Evolutionary conservation across 2,113 vertebrate genomes (phyloP), one percentile per base, ranked within the genome.

Genomic region (Rhadina sibilatrix): DNA sequence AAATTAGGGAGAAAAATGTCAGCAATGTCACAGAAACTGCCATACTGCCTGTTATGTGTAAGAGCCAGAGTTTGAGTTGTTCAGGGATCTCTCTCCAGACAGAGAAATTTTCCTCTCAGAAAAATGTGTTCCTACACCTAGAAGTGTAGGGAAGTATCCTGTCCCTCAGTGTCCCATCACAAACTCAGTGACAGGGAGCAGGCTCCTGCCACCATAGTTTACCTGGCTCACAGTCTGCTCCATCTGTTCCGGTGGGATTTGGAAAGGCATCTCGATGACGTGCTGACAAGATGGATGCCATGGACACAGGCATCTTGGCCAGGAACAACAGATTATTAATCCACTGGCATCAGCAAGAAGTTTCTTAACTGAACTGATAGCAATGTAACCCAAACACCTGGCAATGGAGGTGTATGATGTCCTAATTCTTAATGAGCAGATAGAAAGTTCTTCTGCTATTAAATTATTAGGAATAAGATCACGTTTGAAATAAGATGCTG

Each of bases 41-140:
- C 49, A 46, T 24, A 37, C 2, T 61, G 14, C 35, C 50, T n/a
- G 7, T 27, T 53, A 40, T 15, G 27, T 4, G 1, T 40, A 35
- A 74, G 20, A 71, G 38, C 12, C 35, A 60, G 53, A 13, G 2
- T 0, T 3, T 3, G 6, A 50, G 8, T 11, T 42, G 13, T 37
- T 86, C 25, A 42, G 25, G 56, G 21, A 54, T 18, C 21, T 52
- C 42, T 37, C 24, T 12, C 47, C n/a, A 42, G 56, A 65, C 7
- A 53, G 38, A 52, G 47, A 42, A 30, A 44, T 30, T 46, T 47
- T 93, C 30, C 38, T 54, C 65, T 64, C 30, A 60, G 30, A 79
- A 82, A 1, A 77, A 77, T 20, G 18, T 30, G n/a, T 38, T 64
- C 15, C 44, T 52, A 87, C 56, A 59, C 30, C 37, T 65, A 6